Evolutionary conservation across 2,113 vertebrate genomes (phyloP).

Genomic region (Pungitius pungitius): DNA sequence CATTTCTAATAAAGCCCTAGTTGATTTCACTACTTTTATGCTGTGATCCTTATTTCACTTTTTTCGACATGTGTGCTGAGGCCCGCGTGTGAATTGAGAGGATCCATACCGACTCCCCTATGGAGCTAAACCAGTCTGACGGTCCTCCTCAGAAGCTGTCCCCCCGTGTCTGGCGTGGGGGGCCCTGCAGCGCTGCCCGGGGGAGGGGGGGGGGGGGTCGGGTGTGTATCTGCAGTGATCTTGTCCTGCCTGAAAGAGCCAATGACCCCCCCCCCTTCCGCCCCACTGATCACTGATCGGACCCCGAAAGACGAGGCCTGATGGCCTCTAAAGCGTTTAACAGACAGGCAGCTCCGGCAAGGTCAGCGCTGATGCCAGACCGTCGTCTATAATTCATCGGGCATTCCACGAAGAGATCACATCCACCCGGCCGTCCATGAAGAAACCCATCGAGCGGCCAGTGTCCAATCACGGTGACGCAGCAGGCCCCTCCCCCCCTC

Average conservation of each 20-base stretch:
- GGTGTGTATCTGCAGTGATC: background rate
- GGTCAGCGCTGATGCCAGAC: constrained; percentile 66
- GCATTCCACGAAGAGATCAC: constrained; percentile 63
- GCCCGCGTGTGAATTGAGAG: too few species aligned
- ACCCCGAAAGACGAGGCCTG: constrained; percentile 35
- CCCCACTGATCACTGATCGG: constrained; percentile 58
- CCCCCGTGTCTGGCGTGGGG: too few species aligned
- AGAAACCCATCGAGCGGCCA: constrained; percentile 53
- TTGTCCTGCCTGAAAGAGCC: too few species aligned
- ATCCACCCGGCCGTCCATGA: constrained; percentile 53
- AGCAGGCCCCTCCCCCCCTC: constrained; percentile 26
- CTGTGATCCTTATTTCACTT: too few species aligned
- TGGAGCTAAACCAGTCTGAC: too few species aligned
- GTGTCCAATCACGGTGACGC: constrained; percentile 43
- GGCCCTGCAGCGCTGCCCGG: too few species aligned
- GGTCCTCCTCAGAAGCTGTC: too few species aligned
- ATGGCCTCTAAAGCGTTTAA: constrained; percentile 59
- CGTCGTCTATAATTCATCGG: constrained; percentile 74
- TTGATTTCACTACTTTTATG: too few species aligned
- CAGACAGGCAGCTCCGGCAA: constrained; percentile 62
- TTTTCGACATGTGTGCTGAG: too few species aligned
- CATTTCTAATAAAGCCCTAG: too few species aligned
- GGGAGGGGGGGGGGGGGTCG: too few species aligned
- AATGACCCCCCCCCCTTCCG: constrained; percentile 22
- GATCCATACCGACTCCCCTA: too few species aligned